phyloP scores from a whole-genome alignment of 2,797 vertebrate genomes.

The Petrocephalus schoutedeni region DNA sequence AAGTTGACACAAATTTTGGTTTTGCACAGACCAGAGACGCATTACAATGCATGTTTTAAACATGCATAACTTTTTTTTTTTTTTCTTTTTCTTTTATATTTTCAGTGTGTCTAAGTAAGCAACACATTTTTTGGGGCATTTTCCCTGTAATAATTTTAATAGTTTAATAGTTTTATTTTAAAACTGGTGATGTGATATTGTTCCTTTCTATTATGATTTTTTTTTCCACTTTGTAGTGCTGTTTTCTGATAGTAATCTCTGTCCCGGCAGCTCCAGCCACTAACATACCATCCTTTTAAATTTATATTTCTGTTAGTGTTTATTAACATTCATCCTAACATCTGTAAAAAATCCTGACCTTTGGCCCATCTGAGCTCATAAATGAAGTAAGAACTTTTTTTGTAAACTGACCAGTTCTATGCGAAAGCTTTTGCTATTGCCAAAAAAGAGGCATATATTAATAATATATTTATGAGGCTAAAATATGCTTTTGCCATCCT shows the following conservation, averaged over 20 bases:
- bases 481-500: neutral
- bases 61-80: neutral
- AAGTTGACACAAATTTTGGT: neutral
- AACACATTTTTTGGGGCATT: neutral
- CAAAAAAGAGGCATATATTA: neutral
- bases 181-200: neutral
- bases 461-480: neutral
- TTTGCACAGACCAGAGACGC: neutral
- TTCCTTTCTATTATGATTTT: neutral
- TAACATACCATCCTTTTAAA: neutral
- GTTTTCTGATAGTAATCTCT: neutral
- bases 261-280: neutral
- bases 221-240: neutral
- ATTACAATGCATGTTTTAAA: neutral
- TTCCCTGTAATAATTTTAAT: neutral
- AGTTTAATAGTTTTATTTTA: neutral
- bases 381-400: neutral
- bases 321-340: neutral
- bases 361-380: neutral
- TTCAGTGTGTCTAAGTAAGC: neutral
- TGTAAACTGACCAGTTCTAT: neutral
- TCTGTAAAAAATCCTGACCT: neutral
- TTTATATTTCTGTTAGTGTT: neutral
- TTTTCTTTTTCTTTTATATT: neutral
- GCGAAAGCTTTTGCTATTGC: neutral